Conservation (phyloP, 2,888 invertebrate genomes). For the Neuroscelio doddi region DNA sequence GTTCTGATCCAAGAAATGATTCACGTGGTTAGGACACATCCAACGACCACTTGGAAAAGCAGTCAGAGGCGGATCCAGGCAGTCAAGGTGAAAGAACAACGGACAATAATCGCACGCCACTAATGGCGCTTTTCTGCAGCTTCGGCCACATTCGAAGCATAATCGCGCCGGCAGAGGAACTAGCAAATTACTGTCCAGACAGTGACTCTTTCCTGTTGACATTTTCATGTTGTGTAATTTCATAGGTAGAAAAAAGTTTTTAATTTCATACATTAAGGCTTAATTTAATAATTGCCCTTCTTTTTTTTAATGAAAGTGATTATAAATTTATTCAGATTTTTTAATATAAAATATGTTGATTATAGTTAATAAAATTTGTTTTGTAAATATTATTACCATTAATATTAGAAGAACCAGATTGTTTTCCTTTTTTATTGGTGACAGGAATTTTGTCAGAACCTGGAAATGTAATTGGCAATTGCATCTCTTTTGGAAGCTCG, state of each 20-base stretch:
- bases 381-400: conserved; percentile 53
- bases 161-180: conserved; percentile 88
- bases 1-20: conserved; percentile 90
- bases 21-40: conserved; percentile 99
- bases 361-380: no score
- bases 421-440: conserved; percentile 63
- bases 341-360: no score
- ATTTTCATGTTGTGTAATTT: no score
- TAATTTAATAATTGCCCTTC: no score
- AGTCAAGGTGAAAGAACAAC: conserved; percentile 92
- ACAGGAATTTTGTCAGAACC: conserved; percentile 83
- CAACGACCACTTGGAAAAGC: conserved; percentile 90
- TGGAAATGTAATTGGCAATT: conserved; percentile 84
- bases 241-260: no score
- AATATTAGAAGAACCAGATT: conserved; percentile 50
- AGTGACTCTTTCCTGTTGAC: conserved; percentile 67
- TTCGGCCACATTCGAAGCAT: conserved; percentile 89
- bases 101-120: conserved; percentile 96
- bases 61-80: conserved; percentile 93
- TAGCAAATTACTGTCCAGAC: conserved; percentile 65
- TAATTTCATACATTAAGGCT: no score
- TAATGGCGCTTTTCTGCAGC: conserved; percentile 87
- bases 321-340: no score
- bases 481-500: conserved; percentile 87
- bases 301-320: no score